A percentile compares a stretch with the other conserved stretches of the same genome.
These are phyloP conservation scores for Scaptomyza caliginosa DNA, from an alignment of 2,888 invertebrate genomes.

Conservation along the genomic window DNA sequence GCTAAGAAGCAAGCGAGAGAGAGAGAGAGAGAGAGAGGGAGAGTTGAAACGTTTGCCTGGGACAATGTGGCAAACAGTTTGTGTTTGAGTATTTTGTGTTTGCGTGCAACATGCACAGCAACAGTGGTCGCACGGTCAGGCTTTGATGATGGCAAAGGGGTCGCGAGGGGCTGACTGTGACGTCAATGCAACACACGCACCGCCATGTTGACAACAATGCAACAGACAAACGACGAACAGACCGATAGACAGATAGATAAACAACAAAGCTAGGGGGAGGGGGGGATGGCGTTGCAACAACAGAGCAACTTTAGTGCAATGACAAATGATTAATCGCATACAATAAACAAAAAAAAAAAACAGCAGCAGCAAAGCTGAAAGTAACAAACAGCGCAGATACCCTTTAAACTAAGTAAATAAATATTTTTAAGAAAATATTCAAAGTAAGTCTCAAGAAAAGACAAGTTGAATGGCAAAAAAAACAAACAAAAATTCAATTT, in stretches of 20 bases:
- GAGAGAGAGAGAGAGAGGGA: neutral
- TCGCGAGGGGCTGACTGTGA: conserved; percentile 36
- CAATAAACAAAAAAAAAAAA: conserved; percentile 3
- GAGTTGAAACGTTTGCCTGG: conserved; percentile 12
- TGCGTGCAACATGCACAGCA: conserved; percentile 76
- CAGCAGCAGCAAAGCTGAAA: neutral
- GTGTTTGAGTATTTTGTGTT: conserved; percentile 59
- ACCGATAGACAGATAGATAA: conserved; percentile 2
- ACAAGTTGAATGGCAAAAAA: neutral
- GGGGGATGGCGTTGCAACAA: neutral
- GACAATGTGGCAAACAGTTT: conserved; percentile 56
- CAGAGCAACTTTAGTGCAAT: conserved; percentile 46
- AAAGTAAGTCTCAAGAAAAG: neutral
- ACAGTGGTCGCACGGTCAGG: conserved; percentile 12
- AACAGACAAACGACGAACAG: conserved; percentile 47
- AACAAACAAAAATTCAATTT: neutral
- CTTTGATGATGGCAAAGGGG: neutral
- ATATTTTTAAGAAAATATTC: neutral
- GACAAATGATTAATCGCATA: conserved; percentile 67
- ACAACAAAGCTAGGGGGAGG: neutral
- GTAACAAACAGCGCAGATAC: neutral
- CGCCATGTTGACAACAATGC: conserved; percentile 54
- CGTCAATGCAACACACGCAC: conserved; percentile 74
- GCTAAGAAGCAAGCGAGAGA: neutral
- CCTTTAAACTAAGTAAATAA: neutral